Evolutionary conservation across 2,888 invertebrate species (phyloP).

Genomic region (Ditula angustiorana): DNA sequence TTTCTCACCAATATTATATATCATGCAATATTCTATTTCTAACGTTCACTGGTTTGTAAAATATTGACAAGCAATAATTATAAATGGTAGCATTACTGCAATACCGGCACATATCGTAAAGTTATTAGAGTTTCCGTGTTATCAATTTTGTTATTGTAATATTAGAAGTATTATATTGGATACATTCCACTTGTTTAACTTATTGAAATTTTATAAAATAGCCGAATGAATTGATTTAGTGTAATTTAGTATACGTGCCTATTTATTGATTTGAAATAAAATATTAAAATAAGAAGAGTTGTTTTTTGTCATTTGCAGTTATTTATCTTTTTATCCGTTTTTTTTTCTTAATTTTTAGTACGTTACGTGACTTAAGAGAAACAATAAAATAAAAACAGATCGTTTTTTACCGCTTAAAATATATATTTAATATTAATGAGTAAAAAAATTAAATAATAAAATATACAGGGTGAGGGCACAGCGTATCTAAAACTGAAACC

Average conservation of each 20-base stretch:
- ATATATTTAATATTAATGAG: no score
- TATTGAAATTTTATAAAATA: constrained; percentile 44
- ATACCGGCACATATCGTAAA: constrained; percentile 31
- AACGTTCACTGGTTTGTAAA: neutral
- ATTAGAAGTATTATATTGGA: constrained; percentile 46
- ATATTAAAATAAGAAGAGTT: neutral
- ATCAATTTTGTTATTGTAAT: constrained; percentile 41
- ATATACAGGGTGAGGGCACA: no score
- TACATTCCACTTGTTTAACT: constrained; percentile 61
- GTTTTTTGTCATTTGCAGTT: neutral
- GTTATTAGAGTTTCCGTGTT: constrained; percentile 45
- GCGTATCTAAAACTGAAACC: no score
- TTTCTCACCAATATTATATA: no score
- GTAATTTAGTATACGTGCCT: constrained; percentile 57
- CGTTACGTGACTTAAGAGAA: no score
- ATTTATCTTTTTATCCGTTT: no score
- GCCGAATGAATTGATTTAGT: constrained; percentile 46
- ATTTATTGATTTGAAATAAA: constrained; percentile 58
- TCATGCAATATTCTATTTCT: no score
- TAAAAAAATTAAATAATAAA: no score
- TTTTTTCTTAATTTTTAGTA: no score
- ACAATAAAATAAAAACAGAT: no score
- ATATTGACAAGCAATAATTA: neutral
- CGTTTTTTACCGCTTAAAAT: no score
- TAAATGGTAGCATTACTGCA: constrained; percentile 2